Base-by-base conservation (phyloP, 2,113 vertebrate species). In the Paratilapia polleni region DNA sequence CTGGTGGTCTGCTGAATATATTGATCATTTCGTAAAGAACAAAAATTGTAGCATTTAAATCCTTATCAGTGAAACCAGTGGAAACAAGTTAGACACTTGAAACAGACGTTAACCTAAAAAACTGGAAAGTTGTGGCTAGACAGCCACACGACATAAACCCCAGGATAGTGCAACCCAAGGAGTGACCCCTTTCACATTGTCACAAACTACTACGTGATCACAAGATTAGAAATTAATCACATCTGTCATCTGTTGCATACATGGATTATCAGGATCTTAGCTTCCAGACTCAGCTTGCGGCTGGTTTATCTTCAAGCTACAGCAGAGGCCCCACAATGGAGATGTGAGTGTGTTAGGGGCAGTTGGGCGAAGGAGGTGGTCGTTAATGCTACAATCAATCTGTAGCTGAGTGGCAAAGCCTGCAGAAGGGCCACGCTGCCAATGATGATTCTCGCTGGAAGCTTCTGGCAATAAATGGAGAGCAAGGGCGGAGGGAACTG, bases 361-460 rank as follows among this genome's bases (percentile, higher is more conserved):
- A 34, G 59, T 22, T 26, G 38, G 78, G 68, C 47, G 84, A 86
- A 82, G 89, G 87, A 63, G 70, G 58, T 47, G 73, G 87, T 77
- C 47, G 26, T 88, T 93, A 93, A 93, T 86, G 83, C 75, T 87
- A 80, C 93, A 94, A 94, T 95, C 91, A 93, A 94, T 93, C 93
- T 76, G 79, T 91, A 87, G 91, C 92, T 92, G 88, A 85, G 85
- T 85, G 26, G 86, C 77, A 79, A 81, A 61, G 91, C 90, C 83
- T 87, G 87, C 89, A 92, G 82, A 84, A 78, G 70, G 81, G 75
- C 74, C 56, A 26, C 76, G 41, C 10, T 87, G 86, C 88, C 87
- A 89, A 28, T 8, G 10, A 83, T 63, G 81, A 74, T 68, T 80
- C 85, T 90, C 43, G 28, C 78, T 85, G 79, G 80, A 87, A 77